A percentile compares a stretch with the other conserved stretches of the same genome.
Conservation (phyloP, 1,140 invertebrate genomes). For the Zaprionus inermis region DNA sequence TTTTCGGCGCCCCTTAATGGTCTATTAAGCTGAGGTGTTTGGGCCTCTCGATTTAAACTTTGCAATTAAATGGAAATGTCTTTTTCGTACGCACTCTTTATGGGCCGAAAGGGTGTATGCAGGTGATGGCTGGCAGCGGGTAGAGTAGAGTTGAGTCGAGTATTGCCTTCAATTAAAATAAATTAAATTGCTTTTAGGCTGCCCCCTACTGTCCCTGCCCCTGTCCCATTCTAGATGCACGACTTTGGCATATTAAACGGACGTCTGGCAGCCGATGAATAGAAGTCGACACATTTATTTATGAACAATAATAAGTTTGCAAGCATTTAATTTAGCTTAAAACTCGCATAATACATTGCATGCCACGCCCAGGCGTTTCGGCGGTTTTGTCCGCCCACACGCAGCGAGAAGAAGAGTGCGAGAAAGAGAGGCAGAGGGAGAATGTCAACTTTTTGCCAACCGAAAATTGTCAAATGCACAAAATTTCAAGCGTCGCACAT, state of each 20-base stretch:
- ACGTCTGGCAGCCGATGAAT: constrained; percentile 60
- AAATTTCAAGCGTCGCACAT: constrained; percentile 74
- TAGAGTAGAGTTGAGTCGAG: constrained; percentile 6
- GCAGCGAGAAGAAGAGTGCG: constrained; percentile 13
- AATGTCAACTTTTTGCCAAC: constrained; percentile 76
- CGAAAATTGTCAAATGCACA: constrained; percentile 80
- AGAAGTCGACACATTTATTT: constrained; percentile 61
- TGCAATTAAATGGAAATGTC: constrained; percentile 71
- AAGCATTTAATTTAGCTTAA: constrained; percentile 69
- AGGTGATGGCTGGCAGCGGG: too few species aligned
- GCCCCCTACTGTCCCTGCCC: background rate
- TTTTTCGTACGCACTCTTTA: constrained; percentile 39
- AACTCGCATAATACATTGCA: constrained; percentile 52
- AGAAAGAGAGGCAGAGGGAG: constrained; percentile 33
- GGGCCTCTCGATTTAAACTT: constrained; percentile 64
- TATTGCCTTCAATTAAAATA: constrained; percentile 68
- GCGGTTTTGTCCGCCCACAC: constrained; percentile 49
- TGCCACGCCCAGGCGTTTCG: constrained; percentile 47
- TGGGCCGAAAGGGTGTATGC: constrained; percentile 36
- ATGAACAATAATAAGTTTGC: constrained; percentile 72
- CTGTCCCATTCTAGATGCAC: too few species aligned
- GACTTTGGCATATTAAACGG: constrained; percentile 62
- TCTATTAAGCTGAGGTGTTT: constrained; percentile 67
- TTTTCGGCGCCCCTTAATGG: constrained; percentile 57
- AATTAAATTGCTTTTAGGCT: constrained; percentile 55